phyloP scores from a whole-genome alignment of 2,888 invertebrate species.

The Mesochorus sp. region DNA sequence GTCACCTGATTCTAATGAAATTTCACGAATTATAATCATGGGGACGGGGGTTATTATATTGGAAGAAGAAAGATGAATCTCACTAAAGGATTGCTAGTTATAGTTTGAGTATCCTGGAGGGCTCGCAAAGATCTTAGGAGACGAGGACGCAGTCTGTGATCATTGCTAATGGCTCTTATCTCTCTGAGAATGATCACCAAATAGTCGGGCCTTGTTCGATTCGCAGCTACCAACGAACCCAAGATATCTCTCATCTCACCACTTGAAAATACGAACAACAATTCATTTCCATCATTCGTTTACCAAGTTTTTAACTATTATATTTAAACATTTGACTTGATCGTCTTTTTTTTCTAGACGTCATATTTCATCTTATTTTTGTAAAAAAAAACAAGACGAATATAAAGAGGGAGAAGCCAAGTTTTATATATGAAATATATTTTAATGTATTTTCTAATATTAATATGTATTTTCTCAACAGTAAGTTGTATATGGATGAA shows the following conservation, averaged over 20 bases:
- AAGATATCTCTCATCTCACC: conserved; percentile 74
- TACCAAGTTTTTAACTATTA: too few species aligned
- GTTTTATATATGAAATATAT: too few species aligned
- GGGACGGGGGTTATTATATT: background rate
- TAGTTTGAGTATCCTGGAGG: conserved; percentile 70
- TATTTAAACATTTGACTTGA: too few species aligned
- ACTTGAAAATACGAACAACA: conserved; percentile 61
- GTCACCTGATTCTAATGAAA: conserved; percentile 72
- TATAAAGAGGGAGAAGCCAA: too few species aligned
- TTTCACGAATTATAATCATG: conserved; percentile 10
- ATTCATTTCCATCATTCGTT: too few species aligned
- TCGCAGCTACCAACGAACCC: conserved; percentile 70
- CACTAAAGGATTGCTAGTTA: conserved; percentile 74
- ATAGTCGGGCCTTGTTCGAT: conserved; percentile 72
- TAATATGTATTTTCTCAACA: too few species aligned
- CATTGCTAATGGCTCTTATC: conserved; percentile 74
- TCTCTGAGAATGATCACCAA: conserved; percentile 73
- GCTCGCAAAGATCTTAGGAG: conserved; percentile 72
- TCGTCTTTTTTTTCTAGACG: too few species aligned
- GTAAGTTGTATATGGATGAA: too few species aligned
- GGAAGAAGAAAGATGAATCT: background rate
- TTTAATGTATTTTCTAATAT: too few species aligned
- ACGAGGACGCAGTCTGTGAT: conserved; percentile 73
- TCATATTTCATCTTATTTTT: too few species aligned
- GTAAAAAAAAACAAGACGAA: too few species aligned